phyloP scores from a whole-genome alignment of 2,113 vertebrate genomes.

The Brachyhypopomus occidentalis region DNA sequence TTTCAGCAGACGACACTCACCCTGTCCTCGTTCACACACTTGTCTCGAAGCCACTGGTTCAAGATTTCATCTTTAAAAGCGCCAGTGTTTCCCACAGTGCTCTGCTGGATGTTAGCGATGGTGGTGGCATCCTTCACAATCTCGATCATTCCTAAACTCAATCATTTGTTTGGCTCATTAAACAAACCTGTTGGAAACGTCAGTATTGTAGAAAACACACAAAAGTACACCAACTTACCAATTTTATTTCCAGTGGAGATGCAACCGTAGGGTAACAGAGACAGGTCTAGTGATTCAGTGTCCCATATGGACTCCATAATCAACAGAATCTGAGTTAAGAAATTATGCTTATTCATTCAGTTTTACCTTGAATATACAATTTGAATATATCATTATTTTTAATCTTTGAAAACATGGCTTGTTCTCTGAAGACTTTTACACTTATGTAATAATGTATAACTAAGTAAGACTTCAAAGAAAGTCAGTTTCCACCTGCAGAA shows the following conservation, averaged over 20 bases:
- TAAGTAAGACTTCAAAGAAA: neutral
- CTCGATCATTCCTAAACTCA: conserved; percentile 91
- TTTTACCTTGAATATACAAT: too few relatives aligned
- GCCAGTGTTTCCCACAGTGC: conserved; percentile 93
- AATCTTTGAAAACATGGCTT: too few relatives aligned
- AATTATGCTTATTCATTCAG: too few relatives aligned
- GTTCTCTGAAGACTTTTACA: too few relatives aligned
- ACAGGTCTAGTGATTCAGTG: conserved; percentile 91
- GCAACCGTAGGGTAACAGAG: conserved; percentile 92
- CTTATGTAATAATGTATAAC: neutral
- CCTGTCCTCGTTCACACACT: conserved; percentile 91
- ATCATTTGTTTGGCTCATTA: neutral
- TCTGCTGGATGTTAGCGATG: conserved; percentile 98
- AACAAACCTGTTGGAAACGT: neutral
- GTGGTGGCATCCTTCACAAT: conserved; percentile 98
- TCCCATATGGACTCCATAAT: conserved; percentile 99
- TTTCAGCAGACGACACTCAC: conserved; percentile 62
- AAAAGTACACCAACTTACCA: conserved; percentile 69
- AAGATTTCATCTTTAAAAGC: conserved; percentile 97
- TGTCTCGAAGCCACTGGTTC: conserved; percentile 94
- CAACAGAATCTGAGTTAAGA: conserved; percentile 83
- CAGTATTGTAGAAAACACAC: neutral
- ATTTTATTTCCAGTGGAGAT: conserved; percentile 98
- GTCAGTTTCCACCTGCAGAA: conserved; percentile 85
- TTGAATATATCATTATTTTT: too few relatives aligned